phyloP scores from a whole-genome alignment of 2,113 vertebrate genomes.

The Empidonax traillii region DNA sequence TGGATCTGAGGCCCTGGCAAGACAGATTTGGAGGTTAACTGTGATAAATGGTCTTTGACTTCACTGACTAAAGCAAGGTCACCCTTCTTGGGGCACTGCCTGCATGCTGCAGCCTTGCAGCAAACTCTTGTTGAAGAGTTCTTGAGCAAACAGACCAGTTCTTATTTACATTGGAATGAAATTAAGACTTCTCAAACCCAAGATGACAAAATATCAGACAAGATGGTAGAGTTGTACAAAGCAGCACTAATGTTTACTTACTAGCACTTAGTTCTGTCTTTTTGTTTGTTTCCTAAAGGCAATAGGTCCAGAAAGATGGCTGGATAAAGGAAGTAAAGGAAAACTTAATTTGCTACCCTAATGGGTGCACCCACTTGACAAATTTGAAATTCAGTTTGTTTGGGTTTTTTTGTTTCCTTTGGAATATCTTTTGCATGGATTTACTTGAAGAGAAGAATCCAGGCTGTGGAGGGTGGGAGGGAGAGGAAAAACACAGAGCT shows the following conservation, averaged over 20 bases:
- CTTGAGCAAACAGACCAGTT: slow-evolving; percentile 50
- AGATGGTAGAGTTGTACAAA: neutral
- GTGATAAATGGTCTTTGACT: slow-evolving; percentile 60
- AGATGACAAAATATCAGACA: neutral
- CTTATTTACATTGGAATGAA: slow-evolving; percentile 50
- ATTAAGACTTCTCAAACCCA: slow-evolving; percentile 11
- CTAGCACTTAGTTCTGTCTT: neutral
- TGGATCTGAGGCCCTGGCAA: neutral
- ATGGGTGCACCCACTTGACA: neutral
- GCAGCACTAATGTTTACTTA: neutral
- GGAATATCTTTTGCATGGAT: neutral
- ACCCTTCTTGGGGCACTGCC: neutral
- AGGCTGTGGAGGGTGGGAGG: neutral
- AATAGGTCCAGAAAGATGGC: neutral
- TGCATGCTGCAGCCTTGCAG: neutral
- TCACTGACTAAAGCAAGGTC: slow-evolving; percentile 15
- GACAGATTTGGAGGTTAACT: slow-evolving; percentile 56
- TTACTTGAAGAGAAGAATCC: slow-evolving; percentile 18
- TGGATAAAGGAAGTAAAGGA: neutral
- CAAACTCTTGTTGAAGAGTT: neutral
- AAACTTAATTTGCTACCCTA: neutral
- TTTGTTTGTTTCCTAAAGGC: neutral
- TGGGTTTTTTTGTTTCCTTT: neutral
- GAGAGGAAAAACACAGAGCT: neutral
- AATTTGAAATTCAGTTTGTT: neutral